phyloP scores from a whole-genome alignment of 2,113 vertebrate species.

The Phocoena sinus region DNA sequence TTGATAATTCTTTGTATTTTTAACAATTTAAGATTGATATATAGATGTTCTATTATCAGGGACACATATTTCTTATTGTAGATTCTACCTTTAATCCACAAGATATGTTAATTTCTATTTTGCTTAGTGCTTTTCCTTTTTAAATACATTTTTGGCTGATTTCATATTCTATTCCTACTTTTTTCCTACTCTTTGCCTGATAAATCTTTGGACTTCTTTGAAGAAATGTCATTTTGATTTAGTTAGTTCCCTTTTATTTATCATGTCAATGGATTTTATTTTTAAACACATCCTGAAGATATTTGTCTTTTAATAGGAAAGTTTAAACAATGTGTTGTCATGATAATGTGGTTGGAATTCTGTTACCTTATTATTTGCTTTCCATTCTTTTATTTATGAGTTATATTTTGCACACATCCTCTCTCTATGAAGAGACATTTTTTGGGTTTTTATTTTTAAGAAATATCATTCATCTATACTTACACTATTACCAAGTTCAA shows the following conservation, averaged over 20 bases:
- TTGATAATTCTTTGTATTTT: neutral
- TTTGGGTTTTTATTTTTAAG: neutral
- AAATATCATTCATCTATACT: neutral
- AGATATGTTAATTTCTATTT: neutral
- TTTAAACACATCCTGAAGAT: conserved; percentile 5
- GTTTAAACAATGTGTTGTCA: neutral
- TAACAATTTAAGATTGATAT: neutral
- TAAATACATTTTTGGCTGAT: neutral
- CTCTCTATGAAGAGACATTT: neutral
- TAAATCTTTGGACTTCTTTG: neutral
- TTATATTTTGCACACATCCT: neutral
- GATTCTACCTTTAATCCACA: neutral
- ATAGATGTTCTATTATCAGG: neutral
- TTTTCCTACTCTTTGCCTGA: neutral
- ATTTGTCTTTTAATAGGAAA: neutral
- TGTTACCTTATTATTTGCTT: neutral
- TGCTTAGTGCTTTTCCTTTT: neutral
- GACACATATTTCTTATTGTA: neutral
- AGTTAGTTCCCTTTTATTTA: neutral
- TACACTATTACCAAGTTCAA: neutral
- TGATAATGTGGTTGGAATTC: neutral
- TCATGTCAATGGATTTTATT: neutral
- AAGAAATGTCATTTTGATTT: conserved; percentile 17
- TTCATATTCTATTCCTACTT: neutral
- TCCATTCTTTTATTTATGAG: neutral